phyloP scores from a whole-genome alignment of 2,888 invertebrate species.

The Acrobasis suavella region DNA sequence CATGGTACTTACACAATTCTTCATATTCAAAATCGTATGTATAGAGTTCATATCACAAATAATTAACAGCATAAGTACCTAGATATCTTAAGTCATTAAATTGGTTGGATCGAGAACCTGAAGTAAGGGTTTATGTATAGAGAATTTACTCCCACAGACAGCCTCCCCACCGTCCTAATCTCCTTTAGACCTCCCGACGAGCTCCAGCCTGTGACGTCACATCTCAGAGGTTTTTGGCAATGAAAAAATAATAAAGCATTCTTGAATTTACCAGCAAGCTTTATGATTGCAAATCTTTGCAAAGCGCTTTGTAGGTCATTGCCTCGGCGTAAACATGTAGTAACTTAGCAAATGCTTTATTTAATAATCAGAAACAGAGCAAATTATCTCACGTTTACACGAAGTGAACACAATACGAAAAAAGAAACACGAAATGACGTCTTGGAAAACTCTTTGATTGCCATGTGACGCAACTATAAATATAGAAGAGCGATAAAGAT shows the following conservation, averaged over 20 bases:
- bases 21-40: too few species aligned
- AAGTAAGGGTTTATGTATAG: conserved; percentile 49
- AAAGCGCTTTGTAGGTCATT: conserved; percentile 46
- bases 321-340: conserved; percentile 33
- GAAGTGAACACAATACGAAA: neutral
- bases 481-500: conserved; percentile 35
- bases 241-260: conserved; percentile 68
- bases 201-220: conserved; percentile 73
- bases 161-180: conserved; percentile 63
- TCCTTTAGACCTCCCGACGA: conserved; percentile 65
- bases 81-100: neutral
- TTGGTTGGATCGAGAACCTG: conserved; percentile 35
- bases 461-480: conserved; percentile 54
- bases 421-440: neutral
- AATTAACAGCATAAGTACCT: neutral
- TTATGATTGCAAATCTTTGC: conserved; percentile 48
- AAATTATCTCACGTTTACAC: neutral
- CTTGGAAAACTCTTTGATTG: conserved; percentile 40
- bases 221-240: conserved; percentile 69
- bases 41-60: too few species aligned
- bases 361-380: neutral
- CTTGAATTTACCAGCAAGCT: conserved; percentile 39
- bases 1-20: too few species aligned
- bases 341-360: neutral
- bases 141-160: conserved; percentile 51